These are phyloP conservation scores for Aptenodytes patagonicus DNA, from an alignment of 2,113 vertebrate species.

Conservation along the genomic window DNA sequence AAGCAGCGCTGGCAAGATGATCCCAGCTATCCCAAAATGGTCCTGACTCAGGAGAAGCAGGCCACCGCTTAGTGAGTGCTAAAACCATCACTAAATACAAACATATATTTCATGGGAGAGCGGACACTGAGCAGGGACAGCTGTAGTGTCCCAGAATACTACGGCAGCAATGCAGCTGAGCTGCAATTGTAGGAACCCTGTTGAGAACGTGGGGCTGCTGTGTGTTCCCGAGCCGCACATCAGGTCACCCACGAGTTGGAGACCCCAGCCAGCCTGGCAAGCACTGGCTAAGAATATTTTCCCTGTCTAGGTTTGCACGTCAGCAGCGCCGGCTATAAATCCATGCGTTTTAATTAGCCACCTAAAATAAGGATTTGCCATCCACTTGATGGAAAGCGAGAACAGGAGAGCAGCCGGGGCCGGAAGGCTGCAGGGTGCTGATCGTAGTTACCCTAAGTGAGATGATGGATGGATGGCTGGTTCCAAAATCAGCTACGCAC, in stretches of 20 bases:
- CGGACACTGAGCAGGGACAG: not conserved
- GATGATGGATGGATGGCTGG: not conserved
- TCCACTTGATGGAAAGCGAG: not conserved
- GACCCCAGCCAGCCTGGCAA: not conserved
- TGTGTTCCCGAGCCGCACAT: not conserved
- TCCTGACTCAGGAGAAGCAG: not conserved
- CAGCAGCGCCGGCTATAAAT: not conserved
- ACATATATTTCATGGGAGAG: not conserved
- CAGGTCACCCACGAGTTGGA: not conserved
- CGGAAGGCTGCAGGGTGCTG: not conserved
- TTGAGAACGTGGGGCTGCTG: not conserved
- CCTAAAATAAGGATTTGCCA: not conserved
- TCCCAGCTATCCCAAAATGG: not conserved
- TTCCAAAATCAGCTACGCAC: not conserved
- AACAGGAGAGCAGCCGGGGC: not conserved
- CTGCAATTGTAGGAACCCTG: not conserved
- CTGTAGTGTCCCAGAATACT: fast-evolving
- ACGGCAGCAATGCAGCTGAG: not conserved
- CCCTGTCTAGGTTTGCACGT: not conserved
- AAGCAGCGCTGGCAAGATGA: not conserved
- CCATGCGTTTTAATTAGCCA: not conserved
- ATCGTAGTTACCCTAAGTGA: not conserved
- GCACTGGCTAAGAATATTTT: not conserved
- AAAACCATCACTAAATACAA: not conserved
- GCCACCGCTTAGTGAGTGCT: not conserved